These are phyloP conservation scores for Anseranas semipalmata DNA, from an alignment of 2,113 vertebrate genomes.

Conservation along the genomic window DNA sequence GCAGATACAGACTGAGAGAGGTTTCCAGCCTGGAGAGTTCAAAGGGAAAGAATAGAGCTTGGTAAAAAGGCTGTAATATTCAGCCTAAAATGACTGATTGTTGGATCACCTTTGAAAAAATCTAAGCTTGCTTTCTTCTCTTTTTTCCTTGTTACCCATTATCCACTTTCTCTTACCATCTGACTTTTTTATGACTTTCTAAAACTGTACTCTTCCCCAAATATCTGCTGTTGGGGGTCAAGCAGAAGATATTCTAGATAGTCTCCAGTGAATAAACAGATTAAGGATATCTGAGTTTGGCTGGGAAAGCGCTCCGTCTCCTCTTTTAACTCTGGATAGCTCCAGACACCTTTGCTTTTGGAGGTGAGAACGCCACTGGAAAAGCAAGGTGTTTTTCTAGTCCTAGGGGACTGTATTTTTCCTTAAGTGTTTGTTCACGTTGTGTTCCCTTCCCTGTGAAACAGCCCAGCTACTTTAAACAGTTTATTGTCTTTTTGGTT, in stretches of 20 bases:
- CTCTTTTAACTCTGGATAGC: neutral
- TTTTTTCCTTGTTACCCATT: neutral
- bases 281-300: neutral
- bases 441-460: neutral
- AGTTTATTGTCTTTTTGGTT: neutral
- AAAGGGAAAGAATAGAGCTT: neutral
- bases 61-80: neutral
- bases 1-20: neutral
- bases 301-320: neutral
- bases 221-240: neutral
- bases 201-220: neutral
- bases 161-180: neutral
- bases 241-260: neutral
- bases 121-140: neutral
- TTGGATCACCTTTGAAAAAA: neutral
- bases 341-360: neutral
- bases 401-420: neutral
- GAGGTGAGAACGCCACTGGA: neutral
- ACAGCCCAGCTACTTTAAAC: neutral
- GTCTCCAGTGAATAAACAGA: neutral
- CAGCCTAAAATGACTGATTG: neutral
- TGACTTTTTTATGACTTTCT: neutral
- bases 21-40: neutral
- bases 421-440: neutral
- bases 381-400: neutral